Base-by-base conservation (phyloP, 2,888 invertebrate species). In the Lithophane ornitopus region DNA sequence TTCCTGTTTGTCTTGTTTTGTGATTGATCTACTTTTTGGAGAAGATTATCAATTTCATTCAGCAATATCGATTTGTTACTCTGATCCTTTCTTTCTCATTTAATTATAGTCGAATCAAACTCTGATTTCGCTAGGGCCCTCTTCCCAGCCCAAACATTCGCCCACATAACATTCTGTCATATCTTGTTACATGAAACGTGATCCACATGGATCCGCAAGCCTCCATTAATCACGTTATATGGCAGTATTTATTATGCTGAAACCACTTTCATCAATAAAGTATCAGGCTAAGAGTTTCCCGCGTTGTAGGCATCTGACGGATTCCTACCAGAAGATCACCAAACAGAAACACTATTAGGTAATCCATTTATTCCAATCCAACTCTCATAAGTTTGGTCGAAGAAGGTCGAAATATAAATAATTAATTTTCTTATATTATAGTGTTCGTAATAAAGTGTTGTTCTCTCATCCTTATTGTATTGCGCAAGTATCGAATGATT, bases 181-280 rank as follows among this genome's bases (percentile, higher is more conserved):
- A 63, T 52, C 46, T 22, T 26, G n/a, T 22, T 54, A 34, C 7
- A 56, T 54, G 11, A 28, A 59, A n/a, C 26, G 28, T 26, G n/a
- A 65, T 56, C 54, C 34, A 39, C 56, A 59, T 11, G 39, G 9
- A 49, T 61, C 44, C 59, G n/a, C n/a, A 59, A 12, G 63, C 61
- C 39, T 65, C 39, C 68, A 82, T 82, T 73, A 69, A n/a, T 56
- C 28, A 61, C 14, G 19, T 14, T 68, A 82, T 65, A 34, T 78
- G 67, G 16, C 54, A 68, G 49, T 59, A 73, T 74, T 8, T 52
- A 56, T 78, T 74, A 56, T 46, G n/a, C 34, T 56, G 58, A 69
- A 78, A 69, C 63, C 73, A 69, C 63, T 78, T 59, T 44, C 78
- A 69, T 78, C 54, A 56, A 69, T 66, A 78, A 66, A 54, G 28